Evolutionary conservation across 2,797 vertebrate genomes (phyloP), one percentile per base, ranked within the genome.

Genomic region (Scolopax rusticola): DNA sequence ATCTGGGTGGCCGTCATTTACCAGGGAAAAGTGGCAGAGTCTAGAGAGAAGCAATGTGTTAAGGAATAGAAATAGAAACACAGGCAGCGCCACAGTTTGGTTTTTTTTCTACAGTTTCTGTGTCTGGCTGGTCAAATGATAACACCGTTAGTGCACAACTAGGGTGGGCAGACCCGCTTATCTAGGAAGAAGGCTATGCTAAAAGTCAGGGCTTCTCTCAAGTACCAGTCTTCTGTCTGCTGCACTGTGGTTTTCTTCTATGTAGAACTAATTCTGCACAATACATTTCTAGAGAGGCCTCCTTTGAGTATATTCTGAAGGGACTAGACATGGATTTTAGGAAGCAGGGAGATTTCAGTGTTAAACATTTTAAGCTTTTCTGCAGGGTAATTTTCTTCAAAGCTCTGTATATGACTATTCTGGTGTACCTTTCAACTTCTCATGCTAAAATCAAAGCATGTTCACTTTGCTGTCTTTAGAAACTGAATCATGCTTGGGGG

Each of bases 311-410:
- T 59, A 63, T 84, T 69, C 64, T 90, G 71, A 77, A 77, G 78
- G 70, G 81, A 82, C 77, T 87, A 84, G 86, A 80, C 40, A 23
- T 47, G 47, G 89, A 75, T 92, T 95, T 94, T 28, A 61, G 68
- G 84, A 96, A 92, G 50, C 41, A 59, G 64, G 32, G 45, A 28
- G 57, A 74, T 89, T 96, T 92, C 57, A 68, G 75, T 91, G 57
- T 96, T 87, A 94, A 94, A 96, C 85, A 54, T 86, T 92, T 81
- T 91, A 48, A 83, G 94, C 51, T 95, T 94, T 97, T 92, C 70
- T 71, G 57, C 69, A 82, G 77, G 61, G 56, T 53, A 93, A 60
- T 38, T 93, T 92, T 94, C 90, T 89, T 94, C 63, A 93, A 92
- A 96, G 84, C 30, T 28, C 73, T 93, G 86, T 86, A 28, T 93